phyloP scores from a whole-genome alignment of 2,113 vertebrate genomes.

The Chrysochloris asiatica region DNA sequence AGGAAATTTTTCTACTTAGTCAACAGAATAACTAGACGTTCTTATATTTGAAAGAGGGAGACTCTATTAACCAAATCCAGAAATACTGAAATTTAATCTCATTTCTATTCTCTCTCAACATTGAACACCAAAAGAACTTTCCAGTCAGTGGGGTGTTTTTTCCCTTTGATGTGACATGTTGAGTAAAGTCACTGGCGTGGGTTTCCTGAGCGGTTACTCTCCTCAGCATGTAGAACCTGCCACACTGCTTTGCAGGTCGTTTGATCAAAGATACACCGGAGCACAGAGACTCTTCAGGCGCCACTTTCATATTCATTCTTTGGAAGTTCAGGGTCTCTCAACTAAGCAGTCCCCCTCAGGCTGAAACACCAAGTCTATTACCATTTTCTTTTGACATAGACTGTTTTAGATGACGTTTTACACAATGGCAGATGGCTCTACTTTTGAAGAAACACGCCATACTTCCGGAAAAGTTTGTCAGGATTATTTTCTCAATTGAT shows the following conservation, averaged over 20 bases:
- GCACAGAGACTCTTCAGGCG: not conserved
- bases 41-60: constrained; percentile 43
- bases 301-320: constrained; percentile 39
- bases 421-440: not conserved
- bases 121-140: constrained; percentile 57
- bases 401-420: constrained; percentile 45
- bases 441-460: not conserved
- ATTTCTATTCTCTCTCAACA: constrained; percentile 67
- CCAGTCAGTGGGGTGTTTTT: constrained; percentile 32
- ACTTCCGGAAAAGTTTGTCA: constrained; percentile 34
- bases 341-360: constrained; percentile 9
- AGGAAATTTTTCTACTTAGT: constrained; percentile 40
- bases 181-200: constrained; percentile 48
- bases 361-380: not conserved
- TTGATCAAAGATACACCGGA: constrained; percentile 57
- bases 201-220: constrained; percentile 34
- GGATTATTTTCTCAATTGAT: constrained; percentile 44
- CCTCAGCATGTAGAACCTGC: not conserved
- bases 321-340: constrained; percentile 1
- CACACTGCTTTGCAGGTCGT: constrained; percentile 47
- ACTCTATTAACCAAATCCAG: constrained; percentile 68
- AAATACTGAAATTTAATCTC: constrained; percentile 67
- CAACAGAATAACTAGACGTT: constrained; percentile 40
- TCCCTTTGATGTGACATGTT: constrained; percentile 66
- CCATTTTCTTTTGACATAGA: constrained; percentile 27